Evolutionary conservation across 2,797 vertebrate species (phyloP).

Genomic region (Cyclura pinguis): DNA sequence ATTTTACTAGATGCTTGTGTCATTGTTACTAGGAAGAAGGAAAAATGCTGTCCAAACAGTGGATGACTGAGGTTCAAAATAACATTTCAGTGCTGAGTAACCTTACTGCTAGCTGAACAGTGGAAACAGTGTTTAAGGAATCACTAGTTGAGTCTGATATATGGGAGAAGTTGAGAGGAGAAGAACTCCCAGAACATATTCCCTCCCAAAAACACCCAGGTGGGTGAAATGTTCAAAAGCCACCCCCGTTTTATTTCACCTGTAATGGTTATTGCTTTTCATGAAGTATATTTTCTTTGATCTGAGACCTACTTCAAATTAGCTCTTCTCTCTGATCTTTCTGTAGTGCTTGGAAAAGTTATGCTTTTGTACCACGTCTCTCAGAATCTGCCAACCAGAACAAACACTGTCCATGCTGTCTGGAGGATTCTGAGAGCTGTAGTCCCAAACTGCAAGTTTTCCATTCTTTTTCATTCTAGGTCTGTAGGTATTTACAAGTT

Average conservation of each 20-base stretch:
- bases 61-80: not conserved
- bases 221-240: not conserved
- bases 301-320: not conserved
- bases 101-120: not conserved
- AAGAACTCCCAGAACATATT: not conserved
- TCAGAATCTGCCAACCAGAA: no score
- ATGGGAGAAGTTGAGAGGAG: not conserved
- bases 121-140: no score
- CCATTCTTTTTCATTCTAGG: no score
- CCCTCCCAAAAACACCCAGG: not conserved
- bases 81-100: not conserved
- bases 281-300: not conserved
- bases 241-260: not conserved
- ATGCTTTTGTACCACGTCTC: no score
- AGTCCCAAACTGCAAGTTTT: no score
- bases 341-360: no score
- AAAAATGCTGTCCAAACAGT: not conserved
- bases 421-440: no score
- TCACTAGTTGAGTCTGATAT: not conserved
- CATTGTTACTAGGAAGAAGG: not conserved
- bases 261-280: not conserved
- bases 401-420: no score
- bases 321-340: not conserved
- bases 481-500: not conserved
- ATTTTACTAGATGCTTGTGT: not conserved